phyloP scores from a whole-genome alignment of 2,113 vertebrate species.

The Procavia capensis region DNA sequence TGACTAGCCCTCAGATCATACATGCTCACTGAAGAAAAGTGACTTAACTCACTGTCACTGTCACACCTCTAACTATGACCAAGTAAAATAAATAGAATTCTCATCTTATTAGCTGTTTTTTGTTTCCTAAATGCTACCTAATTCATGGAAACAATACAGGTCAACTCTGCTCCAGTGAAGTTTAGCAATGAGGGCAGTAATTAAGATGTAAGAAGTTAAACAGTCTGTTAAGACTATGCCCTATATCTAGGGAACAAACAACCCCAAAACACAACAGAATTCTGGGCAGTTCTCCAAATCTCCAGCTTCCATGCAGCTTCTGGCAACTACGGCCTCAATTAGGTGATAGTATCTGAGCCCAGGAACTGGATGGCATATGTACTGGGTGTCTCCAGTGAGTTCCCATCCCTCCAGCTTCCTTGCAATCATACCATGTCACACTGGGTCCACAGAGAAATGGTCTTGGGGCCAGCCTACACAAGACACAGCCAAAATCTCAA shows the following conservation, averaged over 20 bases:
- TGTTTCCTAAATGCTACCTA: background rate
- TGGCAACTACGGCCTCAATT: background rate
- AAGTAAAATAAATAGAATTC: background rate
- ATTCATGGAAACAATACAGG: background rate
- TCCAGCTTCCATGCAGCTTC: background rate
- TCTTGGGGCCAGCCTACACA: background rate
- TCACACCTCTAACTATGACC: background rate
- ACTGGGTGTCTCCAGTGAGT: background rate
- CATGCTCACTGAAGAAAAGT: background rate
- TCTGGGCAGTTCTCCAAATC: background rate
- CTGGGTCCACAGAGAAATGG: background rate
- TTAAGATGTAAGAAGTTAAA: background rate
- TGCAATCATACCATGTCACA: background rate
- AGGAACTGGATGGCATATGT: background rate
- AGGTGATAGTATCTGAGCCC: background rate
- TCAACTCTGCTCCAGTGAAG: background rate
- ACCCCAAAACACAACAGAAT: background rate
- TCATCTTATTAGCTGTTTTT: background rate
- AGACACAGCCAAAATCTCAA: conserved; percentile 42
- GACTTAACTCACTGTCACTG: background rate
- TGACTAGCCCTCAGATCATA: background rate
- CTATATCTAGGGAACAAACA: background rate
- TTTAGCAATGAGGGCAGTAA: background rate
- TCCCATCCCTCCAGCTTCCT: background rate
- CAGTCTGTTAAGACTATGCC: background rate